Evolutionary conservation across 2,888 invertebrate species (phyloP), one percentile per base, ranked within the genome.

Genomic region (Drosophila nr. fundita): DNA sequence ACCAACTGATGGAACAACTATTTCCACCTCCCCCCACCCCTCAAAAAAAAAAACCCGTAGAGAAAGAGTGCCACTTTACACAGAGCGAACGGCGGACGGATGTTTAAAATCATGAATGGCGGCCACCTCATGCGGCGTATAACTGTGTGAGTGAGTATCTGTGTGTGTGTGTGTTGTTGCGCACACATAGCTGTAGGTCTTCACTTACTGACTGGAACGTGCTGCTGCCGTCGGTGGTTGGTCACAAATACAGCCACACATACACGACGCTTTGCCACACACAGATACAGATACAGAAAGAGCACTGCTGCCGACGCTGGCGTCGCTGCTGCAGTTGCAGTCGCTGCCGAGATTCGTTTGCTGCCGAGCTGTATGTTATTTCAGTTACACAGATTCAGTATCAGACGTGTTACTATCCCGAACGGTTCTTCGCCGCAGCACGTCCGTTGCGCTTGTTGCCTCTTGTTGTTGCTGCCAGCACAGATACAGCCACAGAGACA

Each of bases 341-440:
- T 24, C 58, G 50, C 87, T 67, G 78, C 86, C 63, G 79, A 79
- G 77, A 77, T 77, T 77, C 76, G 74, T 68, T 40, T 67, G 73
- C 67, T 68, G 74, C 66, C 58, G 92, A 92, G 87, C 89, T 90
- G 87, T 91, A 87, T 92, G 92, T 92, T 92, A 92, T 92, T 92
- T 92, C 93, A 92, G 92, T 91, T 91, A 92, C 91, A 92, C 91
- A 92, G 92, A 92, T 92, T 93, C 92, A 92, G 92, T 92, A 91
- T 92, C 91, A 91, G 91, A 92, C 93, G 92, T 92, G 93, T 92
- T 92, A 91, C 92, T 92, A 92, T 81, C 83, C 88, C 84, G 92
- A 92, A 88, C 92, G 92, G 93, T 91, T 88, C 84, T 89, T 81
- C 76, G 83, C 69, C 88, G 82, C 78, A 70, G 67, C 83, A 71